A percentile compares a stretch with the other conserved stretches of the same genome.
Conservation (phyloP, 1,140 invertebrate species). For the Habropoda laboriosa region DNA sequence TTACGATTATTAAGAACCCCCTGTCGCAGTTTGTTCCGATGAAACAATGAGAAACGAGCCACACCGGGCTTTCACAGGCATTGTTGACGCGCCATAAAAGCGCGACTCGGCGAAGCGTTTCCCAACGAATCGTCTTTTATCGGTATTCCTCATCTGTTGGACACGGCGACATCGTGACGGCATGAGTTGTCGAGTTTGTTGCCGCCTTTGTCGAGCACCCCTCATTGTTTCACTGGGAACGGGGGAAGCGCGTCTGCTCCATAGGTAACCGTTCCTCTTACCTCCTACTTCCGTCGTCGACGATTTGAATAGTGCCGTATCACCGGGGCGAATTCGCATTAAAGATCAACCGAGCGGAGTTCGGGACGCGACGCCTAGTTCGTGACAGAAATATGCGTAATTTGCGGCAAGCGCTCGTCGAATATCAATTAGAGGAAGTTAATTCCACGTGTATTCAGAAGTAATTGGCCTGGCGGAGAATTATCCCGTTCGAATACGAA, state of each 20-base stretch:
- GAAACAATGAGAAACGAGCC: neutral
- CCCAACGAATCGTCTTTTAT: constrained; percentile 48
- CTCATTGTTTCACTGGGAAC: constrained; percentile 67
- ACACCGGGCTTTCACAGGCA: neutral
- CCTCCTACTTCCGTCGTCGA: neutral
- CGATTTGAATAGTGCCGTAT: constrained; percentile 12
- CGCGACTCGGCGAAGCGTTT: neutral
- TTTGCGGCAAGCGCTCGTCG: neutral
- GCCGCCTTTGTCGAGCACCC: constrained; percentile 57
- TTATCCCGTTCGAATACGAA: neutral
- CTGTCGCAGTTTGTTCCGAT: neutral
- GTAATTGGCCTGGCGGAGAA: neutral
- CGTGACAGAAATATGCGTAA: neutral
- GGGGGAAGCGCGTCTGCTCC: constrained; percentile 55
- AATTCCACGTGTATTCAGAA: neutral
- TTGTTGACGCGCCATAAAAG: constrained; percentile 17
- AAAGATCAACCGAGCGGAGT: constrained; percentile 34
- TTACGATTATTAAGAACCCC: neutral
- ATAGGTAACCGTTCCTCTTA: constrained; percentile 9
- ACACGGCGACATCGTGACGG: constrained; percentile 58
- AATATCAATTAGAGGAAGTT: constrained; percentile 29
- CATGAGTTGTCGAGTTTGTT: constrained; percentile 67
- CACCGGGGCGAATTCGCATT: constrained; percentile 18
- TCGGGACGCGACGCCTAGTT: neutral
- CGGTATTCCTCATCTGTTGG: constrained; percentile 47